phyloP scores from a whole-genome alignment of 2,797 vertebrate species.

The Esox masquinongy region DNA sequence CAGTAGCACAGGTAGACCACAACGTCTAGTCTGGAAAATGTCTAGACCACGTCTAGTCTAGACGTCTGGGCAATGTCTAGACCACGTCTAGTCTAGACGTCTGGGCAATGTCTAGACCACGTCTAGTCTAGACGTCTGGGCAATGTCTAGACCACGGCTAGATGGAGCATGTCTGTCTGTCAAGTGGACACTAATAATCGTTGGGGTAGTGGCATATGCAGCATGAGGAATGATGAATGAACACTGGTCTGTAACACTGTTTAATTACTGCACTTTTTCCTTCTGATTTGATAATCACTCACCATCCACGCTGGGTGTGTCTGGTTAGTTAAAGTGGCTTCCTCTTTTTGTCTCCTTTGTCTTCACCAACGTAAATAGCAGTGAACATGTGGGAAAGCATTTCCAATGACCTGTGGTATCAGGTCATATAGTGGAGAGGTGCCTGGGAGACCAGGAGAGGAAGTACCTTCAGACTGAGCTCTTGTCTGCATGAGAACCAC shows the following conservation, averaged over 20 bases:
- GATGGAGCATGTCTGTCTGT: conserved; percentile 50
- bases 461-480: neutral
- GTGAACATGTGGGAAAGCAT: neutral
- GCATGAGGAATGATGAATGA: conserved; percentile 62
- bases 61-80: too few relatives aligned
- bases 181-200: conserved; percentile 62
- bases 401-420: neutral
- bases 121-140: too few relatives aligned
- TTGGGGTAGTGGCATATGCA: conserved; percentile 44
- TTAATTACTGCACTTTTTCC: conserved; percentile 3
- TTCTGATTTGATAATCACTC: conserved; percentile 49
- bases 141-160: too few relatives aligned
- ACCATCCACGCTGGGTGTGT: neutral
- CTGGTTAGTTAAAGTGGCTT: neutral
- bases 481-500: conserved; percentile 66
- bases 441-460: neutral
- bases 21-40: conserved; percentile 17
- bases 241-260: conserved; percentile 29
- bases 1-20: conserved; percentile 78
- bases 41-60: too few relatives aligned
- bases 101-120: too few relatives aligned
- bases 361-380: neutral
- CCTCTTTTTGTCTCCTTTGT: neutral
- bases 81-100: too few relatives aligned
- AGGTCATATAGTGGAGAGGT: neutral